Conservation (phyloP, 1,140 invertebrate species). For the Paraescarpia echinospica region DNA sequence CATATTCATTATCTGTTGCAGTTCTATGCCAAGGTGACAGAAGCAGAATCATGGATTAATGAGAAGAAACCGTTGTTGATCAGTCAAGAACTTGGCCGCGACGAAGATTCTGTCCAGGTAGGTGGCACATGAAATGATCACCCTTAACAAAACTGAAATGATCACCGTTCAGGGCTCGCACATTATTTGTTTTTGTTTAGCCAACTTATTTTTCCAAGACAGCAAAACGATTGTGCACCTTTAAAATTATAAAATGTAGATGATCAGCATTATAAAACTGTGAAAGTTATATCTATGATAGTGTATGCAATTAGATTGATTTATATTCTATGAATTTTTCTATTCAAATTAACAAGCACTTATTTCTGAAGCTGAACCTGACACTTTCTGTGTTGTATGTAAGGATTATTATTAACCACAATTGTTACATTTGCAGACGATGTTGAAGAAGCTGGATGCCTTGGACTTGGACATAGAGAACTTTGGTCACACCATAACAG, state of each 20-base stretch:
- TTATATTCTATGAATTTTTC: no score
- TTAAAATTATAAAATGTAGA: background rate
- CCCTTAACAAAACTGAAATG: background rate
- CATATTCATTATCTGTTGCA: slow-evolving; percentile 51
- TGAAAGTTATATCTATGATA: no score
- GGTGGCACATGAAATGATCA: background rate
- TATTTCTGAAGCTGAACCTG: background rate
- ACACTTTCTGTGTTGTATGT: background rate
- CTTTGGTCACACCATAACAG: slow-evolving; percentile 86
- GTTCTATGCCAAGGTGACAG: slow-evolving; percentile 98
- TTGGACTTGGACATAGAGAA: slow-evolving; percentile 95
- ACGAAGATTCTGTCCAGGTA: slow-evolving; percentile 87
- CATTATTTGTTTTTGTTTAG: no score
- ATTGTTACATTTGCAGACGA: slow-evolving; percentile 67
- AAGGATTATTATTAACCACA: background rate
- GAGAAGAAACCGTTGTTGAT: slow-evolving; percentile 97
- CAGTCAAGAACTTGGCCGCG: slow-evolving; percentile 91
- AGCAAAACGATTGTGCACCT: no score
- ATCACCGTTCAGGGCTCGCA: background rate
- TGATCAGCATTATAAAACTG: no score
- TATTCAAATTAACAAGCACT: background rate
- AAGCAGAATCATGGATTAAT: slow-evolving; percentile 97
- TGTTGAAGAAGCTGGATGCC: slow-evolving; percentile 97
- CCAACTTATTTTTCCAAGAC: no score
- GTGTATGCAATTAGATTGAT: no score